These are phyloP conservation scores for Aphodius granarius DNA, from an alignment of 2,888 invertebrate species.

Conservation along the genomic window DNA sequence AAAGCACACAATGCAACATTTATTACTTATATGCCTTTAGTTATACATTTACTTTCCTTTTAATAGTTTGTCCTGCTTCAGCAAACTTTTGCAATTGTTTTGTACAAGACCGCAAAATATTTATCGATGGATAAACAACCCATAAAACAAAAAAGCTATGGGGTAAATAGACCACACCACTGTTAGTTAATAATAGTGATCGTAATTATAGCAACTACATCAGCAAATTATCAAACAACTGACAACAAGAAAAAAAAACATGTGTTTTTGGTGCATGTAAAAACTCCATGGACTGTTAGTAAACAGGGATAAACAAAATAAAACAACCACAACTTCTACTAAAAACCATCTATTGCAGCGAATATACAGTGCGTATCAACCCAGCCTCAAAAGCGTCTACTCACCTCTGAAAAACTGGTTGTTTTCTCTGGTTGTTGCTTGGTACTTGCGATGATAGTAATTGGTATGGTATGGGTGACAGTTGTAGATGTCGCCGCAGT, in stretches of 20 bases:
- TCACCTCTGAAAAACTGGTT: conserved; percentile 25
- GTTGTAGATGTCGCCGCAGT: conserved; percentile 38
- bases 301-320: conserved; percentile 16
- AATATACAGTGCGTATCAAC: background rate
- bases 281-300: conserved; percentile 2
- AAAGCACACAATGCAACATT: too few relatives aligned
- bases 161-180: too few relatives aligned
- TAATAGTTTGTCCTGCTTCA: too few relatives aligned
- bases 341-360: conserved; percentile 15
- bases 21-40: too few relatives aligned
- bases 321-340: conserved; percentile 21
- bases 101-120: too few relatives aligned
- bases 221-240: background rate
- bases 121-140: too few relatives aligned
- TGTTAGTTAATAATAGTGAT: too few relatives aligned
- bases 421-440: conserved; percentile 22
- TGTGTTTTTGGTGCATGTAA: background rate
- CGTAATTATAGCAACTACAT: too few relatives aligned
- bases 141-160: too few relatives aligned
- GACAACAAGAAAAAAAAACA: too few relatives aligned
- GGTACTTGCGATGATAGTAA: conserved; percentile 23
- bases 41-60: too few relatives aligned
- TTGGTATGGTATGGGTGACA: conserved; percentile 24
- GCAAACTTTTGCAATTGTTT: too few relatives aligned
- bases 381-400: conserved; percentile 15